Conservation (phyloP, 2,113 vertebrate genomes). For the Notechis scutatus region DNA sequence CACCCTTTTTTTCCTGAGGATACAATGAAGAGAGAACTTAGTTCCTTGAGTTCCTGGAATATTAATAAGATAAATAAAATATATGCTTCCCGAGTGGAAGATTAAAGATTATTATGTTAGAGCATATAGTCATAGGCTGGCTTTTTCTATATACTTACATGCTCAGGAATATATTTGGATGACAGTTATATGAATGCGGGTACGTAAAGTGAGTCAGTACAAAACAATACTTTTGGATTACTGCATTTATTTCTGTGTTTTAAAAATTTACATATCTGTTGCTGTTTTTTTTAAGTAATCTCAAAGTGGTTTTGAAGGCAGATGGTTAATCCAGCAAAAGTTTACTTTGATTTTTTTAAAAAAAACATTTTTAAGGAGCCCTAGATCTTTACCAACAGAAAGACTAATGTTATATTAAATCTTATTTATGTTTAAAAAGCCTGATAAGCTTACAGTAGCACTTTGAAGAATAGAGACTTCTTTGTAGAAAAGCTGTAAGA, state of each 20-base stretch:
- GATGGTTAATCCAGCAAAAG: neutral
- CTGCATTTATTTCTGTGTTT: neutral
- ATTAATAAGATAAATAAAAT: neutral
- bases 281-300: neutral
- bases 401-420: neutral
- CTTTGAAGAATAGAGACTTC: neutral
- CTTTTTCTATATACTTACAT: neutral
- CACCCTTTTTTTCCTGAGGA: neutral
- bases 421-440: neutral
- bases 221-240: neutral
- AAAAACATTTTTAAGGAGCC: neutral
- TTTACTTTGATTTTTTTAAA: neutral
- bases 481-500: neutral
- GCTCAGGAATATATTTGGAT: neutral
- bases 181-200: neutral
- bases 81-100: neutral
- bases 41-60: neutral
- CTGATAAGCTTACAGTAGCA: neutral
- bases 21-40: neutral
- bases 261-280: neutral
- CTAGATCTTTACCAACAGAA: neutral
- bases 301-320: neutral
- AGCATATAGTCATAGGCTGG: neutral
- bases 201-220: neutral
- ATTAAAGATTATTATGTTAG: neutral